Conservation (phyloP, 2,113 vertebrate species). For the Rhinoderma darwinii region DNA sequence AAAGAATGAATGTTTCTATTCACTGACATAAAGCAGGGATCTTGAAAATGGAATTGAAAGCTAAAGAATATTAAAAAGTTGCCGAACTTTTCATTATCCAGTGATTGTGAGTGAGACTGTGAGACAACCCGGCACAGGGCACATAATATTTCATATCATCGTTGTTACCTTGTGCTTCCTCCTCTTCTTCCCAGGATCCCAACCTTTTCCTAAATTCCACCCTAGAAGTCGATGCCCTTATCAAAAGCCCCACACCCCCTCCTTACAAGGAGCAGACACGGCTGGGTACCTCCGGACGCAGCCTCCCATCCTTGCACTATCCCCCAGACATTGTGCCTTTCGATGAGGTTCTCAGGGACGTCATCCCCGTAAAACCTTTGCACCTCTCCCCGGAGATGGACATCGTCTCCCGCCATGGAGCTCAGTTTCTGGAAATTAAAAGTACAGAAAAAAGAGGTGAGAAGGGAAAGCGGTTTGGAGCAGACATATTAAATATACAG, state of each 20-base stretch:
- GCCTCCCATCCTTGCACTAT: conserved; percentile 82
- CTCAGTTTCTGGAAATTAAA: conserved; percentile 94
- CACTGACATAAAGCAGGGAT: no score
- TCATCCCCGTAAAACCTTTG: conserved; percentile 77
- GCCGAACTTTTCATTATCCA: no score
- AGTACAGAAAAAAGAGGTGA: conserved; percentile 89
- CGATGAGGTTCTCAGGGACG: conserved; percentile 92
- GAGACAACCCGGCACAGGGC: neutral
- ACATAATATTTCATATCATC: neutral
- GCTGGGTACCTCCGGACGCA: conserved; percentile 78
- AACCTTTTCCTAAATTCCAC: conserved; percentile 91
- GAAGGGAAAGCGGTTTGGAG: neutral
- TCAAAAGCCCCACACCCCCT: conserved; percentile 86
- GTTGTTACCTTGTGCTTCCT: conserved; percentile 11
- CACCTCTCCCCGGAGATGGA: conserved; percentile 76
- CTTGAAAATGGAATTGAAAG: no score
- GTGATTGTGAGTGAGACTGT: no score
- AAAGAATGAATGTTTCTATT: no score
- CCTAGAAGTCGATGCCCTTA: conserved; percentile 88
- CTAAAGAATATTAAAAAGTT: no score
- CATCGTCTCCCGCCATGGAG: conserved; percentile 83
- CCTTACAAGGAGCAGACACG: conserved; percentile 87
- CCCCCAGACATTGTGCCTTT: conserved; percentile 91
- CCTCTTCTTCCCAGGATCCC: conserved; percentile 78
- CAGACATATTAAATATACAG: no score